Evolutionary conservation across 2,113 vertebrate species (phyloP), one percentile per base, ranked within the genome.

Genomic region (Pica pica): DNA sequence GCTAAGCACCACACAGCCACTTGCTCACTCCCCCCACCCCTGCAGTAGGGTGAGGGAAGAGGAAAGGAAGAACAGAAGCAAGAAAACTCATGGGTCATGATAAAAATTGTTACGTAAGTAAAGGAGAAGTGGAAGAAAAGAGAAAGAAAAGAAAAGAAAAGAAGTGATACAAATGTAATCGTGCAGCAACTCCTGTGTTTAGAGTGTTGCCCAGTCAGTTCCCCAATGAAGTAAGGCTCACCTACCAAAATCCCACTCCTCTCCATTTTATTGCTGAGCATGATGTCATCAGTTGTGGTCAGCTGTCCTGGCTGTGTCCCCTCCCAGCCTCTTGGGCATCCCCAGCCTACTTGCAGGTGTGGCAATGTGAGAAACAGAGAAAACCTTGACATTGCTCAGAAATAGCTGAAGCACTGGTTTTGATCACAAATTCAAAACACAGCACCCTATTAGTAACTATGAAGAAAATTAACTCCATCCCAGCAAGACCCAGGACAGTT

Each of bases 371-470:
- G 53, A 67, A 94, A 61, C 18, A 67, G 56, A 47, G 46, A 47
- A 44, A 24, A 28, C 19, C 13, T 31, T 7, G 7, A 39, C 3
- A 2, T 14, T 39, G 4, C 10, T 90, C 55, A 61, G 55, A 63
- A 81, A 52, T 5, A 87, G 3, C 12, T 6, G 7, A 64, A 56
- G 33, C 27, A 20, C 7, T 27, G 16, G 1, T 39, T 87, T 60
- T 28, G 16, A 49, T 67, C n/a, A 41, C 22, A 67, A 59, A 61
- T 70, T 52, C 50, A 61, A 67, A 67, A 2, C 47, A 31, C 30
- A 41, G 33, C 27, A n/a, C 33, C 0, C 0, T 33, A 3, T 30
- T 39, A 31, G 16, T 35, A 33, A 28, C 21, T 47, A 3, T 30
- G 50, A 84, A 81, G 50, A 69, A 92, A 64, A 69, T 55, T 6